Evolutionary conservation across 2,113 vertebrate species (phyloP), one percentile per base, ranked within the genome.

Genomic region (Coptodon rendalli): DNA sequence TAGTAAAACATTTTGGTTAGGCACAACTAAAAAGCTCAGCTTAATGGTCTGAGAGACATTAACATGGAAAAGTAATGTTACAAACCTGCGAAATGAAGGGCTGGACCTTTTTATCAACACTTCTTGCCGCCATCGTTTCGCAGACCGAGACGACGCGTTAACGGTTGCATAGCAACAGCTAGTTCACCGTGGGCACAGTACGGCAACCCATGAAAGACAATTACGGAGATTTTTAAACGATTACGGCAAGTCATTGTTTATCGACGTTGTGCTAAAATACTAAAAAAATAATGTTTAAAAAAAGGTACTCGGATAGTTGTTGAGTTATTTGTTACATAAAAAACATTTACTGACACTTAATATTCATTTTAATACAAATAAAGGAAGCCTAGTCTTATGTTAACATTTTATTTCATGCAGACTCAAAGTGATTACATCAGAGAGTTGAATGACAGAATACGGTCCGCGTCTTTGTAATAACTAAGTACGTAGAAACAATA

Each of bases 111-210:
- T 85, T 89, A 38, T 56, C 11, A 6, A 2, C 61, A 80, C 68
- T 84, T 89, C 83, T 93, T 66, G 94, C 93, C 13, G 96, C 93
- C 96, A 97, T 96, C 24, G 87, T 88, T 16, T 29, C 56, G 4
- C 6, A 38, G 17, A 6, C 19, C 53, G 16, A 6, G 14, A 45
- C 31, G 8, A 80, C 4, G 68, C 61, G 3, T 36, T 63, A 56
- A 24, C 52, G 54, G 95, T 96, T 92, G 91, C 96, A 13, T 94
- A 91, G 96, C 91, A 96, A 96, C 95, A 16, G 8, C 5, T 7
- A 2, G 5, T 56, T 53, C 9, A 14, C 4, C 6, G 12, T 27
- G 40, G 9, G 27, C 19, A 19, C 22, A 13, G 43, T 91, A 93
- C 88, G 84, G 94, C 24, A 24, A 86, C 85, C 14, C 4, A 19